These are phyloP conservation scores for Littorina saxatilis DNA, from an alignment of 1,140 invertebrate species.

Conservation along the genomic window DNA sequence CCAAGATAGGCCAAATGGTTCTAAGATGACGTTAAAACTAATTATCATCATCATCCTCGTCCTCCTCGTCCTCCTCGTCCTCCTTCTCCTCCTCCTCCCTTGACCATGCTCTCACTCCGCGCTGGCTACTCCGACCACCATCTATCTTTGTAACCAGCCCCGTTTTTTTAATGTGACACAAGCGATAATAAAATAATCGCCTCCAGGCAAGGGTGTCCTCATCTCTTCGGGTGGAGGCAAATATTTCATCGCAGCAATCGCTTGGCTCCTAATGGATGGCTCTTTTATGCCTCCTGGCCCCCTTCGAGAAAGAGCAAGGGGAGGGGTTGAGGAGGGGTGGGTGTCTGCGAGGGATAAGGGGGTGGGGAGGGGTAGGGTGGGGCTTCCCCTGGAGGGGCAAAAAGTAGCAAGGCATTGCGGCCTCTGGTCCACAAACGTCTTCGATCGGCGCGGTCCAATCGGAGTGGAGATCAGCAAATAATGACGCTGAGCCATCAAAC, in stretches of 20 bases:
- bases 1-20: too few relatives aligned
- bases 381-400: too few relatives aligned
- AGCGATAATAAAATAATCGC: slow-evolving; percentile 49
- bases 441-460: slow-evolving; percentile 31
- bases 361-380: too few relatives aligned
- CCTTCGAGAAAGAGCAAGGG: too few relatives aligned
- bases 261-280: slow-evolving; percentile 35
- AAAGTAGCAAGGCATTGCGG: too few relatives aligned
- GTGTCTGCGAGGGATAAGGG: too few relatives aligned
- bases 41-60: too few relatives aligned
- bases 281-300: slow-evolving; percentile 37
- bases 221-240: slow-evolving; percentile 38
- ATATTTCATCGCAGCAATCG: slow-evolving; percentile 37
- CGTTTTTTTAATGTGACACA: slow-evolving; percentile 49
- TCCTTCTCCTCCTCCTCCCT: not conserved
- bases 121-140: too few relatives aligned
- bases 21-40: too few relatives aligned
- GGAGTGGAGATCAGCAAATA: slow-evolving; percentile 33
- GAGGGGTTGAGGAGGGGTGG: too few relatives aligned
- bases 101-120: too few relatives aligned
- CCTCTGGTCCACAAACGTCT: not conserved
- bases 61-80: not conserved
- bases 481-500: slow-evolving; percentile 26
- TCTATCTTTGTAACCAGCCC: slow-evolving; percentile 43
- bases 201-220: slow-evolving; percentile 10